Base-by-base conservation (phyloP, 2,888 invertebrate genomes). In the Tillus elongatus region DNA sequence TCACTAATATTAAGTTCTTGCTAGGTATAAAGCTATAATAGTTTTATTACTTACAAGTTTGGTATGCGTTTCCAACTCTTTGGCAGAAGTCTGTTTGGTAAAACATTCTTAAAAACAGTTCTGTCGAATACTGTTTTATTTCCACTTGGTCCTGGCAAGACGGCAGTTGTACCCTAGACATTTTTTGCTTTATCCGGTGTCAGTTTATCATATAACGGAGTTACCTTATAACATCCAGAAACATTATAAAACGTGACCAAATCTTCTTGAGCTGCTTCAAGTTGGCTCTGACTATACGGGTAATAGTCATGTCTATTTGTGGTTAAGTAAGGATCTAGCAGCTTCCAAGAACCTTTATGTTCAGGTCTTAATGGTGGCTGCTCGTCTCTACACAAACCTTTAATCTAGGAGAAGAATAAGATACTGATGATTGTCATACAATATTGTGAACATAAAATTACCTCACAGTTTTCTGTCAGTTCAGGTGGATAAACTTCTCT, bases 281-380 rank as follows among this genome's bases (percentile, higher is more conserved):
- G 46, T 42, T 61, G 52, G 2, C 59, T 49, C 19, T 48, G 39
- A 6, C 46, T 54, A 42, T 61, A 62, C 4, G 60, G 57, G 9
- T 57, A 41, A 45, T 62, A 62, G 2, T 53, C 49, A 9, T 56
- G 47, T 40, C 55, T 56, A 30, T 56, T 54, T 2, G 61, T 63
- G 3, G 64, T 64, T 37, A 66, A 46, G 42, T 68, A 69, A 15
- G 64, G 63, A 50, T 68, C 69, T 35, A 62, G 40, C 39, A 53
- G 52, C 49, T 62, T 67, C 46, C 56, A 56, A 44, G 52, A 56
- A 8, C 67, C 63, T 12, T 52, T 50, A 24, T 55, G 48, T 44
- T 59, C 61, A 0, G 62, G 61, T 15, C 53, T 46, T 16, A 66
- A 50, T 8, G 61, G 50, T 1, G 64, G 63, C 40, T 67, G 66